Evolutionary conservation across 1,140 invertebrate genomes (phyloP).

Genomic region (Tetragnatha versicolor): DNA sequence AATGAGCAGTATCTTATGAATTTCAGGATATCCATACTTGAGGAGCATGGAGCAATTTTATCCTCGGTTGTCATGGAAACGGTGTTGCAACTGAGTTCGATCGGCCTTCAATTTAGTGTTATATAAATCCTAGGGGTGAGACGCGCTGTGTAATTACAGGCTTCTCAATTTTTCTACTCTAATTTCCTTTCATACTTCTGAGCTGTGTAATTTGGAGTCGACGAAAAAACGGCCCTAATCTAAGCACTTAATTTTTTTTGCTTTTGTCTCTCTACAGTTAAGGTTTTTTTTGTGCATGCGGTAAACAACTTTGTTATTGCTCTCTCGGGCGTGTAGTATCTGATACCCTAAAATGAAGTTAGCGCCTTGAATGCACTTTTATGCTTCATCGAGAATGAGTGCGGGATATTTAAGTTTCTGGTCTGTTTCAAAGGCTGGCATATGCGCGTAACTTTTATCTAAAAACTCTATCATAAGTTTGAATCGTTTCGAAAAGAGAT

Average conservation of each 20-base stretch:
- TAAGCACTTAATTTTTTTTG: background rate
- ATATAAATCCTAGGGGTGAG: slow-evolving; percentile 8
- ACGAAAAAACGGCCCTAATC: background rate
- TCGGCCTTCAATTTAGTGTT: slow-evolving; percentile 34
- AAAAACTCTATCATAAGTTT: too few species aligned
- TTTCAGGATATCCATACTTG: slow-evolving; percentile 6
- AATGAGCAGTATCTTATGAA: background rate
- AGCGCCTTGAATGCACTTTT: background rate
- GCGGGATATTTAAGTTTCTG: too few species aligned
- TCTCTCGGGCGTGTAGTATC: too few species aligned
- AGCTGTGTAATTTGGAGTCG: background rate
- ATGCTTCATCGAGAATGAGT: background rate
- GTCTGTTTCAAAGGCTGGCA: too few species aligned
- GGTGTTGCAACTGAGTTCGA: slow-evolving; percentile 19
- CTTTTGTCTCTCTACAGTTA: background rate
- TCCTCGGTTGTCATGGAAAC: slow-evolving; percentile 21
- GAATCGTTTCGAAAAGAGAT: too few species aligned
- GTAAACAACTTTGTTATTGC: background rate
- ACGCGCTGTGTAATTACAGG: slow-evolving; percentile 15
- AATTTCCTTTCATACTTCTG: slow-evolving; percentile 11
- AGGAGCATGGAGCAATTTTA: slow-evolving; percentile 13
- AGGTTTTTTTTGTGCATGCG: background rate
- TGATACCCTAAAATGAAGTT: background rate
- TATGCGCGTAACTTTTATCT: too few species aligned
- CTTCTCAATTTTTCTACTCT: slow-evolving; percentile 8